A percentile compares a stretch with the other conserved stretches of the same genome.
Conservation (phyloP, 2,888 invertebrate genomes). For the Cosmorhoe ocellata region DNA sequence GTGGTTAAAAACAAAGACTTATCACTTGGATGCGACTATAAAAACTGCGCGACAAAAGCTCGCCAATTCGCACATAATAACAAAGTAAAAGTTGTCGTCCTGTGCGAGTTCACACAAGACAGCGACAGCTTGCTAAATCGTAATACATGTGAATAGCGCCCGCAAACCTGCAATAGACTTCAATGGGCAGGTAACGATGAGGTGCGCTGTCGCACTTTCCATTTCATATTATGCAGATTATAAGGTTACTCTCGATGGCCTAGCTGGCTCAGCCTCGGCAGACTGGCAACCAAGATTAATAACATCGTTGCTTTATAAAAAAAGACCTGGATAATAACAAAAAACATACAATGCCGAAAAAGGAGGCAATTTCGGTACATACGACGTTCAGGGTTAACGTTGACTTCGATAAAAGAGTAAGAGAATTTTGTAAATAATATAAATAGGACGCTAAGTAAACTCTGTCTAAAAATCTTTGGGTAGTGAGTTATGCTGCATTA, state of each 20-base stretch:
- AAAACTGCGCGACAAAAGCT: conserved; percentile 11
- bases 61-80: conserved; percentile 15
- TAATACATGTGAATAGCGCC: conserved; percentile 12
- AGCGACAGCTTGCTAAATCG: conserved; percentile 10
- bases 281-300: neutral
- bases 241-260: neutral
- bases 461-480: too few species aligned
- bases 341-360: too few species aligned
- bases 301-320: too few species aligned
- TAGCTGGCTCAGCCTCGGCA: too few species aligned
- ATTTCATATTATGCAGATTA: conserved; percentile 9
- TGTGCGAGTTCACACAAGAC: neutral
- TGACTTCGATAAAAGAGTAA: too few species aligned
- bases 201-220: conserved; percentile 4
- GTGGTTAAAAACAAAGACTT: neutral
- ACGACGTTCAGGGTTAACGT: too few species aligned
- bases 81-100: conserved; percentile 23
- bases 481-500: too few species aligned
- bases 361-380: too few species aligned
- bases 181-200: neutral
- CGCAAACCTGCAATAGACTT: conserved; percentile 1
- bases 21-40: neutral
- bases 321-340: too few species aligned
- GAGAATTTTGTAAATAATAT: too few species aligned
- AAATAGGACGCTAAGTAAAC: too few species aligned